A percentile compares a stretch with the other conserved stretches of the same genome.
These are phyloP conservation scores for Drosophila dunni DNA, from an alignment of 1,140 invertebrate genomes.

Conservation along the genomic window DNA sequence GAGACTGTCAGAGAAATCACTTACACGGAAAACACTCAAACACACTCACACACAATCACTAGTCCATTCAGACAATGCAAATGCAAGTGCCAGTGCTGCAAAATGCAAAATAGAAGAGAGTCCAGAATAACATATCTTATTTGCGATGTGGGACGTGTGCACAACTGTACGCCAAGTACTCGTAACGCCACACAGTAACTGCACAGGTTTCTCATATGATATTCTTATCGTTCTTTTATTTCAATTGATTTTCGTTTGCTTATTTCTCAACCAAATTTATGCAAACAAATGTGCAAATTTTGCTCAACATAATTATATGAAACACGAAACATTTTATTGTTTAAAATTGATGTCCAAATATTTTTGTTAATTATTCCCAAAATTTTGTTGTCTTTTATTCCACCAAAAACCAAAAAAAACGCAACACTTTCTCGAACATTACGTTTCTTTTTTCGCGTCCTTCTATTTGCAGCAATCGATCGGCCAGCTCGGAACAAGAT, in stretches of 20 bases:
- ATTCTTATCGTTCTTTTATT: neutral
- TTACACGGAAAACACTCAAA: slow-evolving; percentile 13
- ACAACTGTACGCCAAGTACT: slow-evolving; percentile 40
- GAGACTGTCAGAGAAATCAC: slow-evolving; percentile 5
- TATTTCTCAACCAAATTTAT: slow-evolving; percentile 19
- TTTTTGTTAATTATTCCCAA: slow-evolving; percentile 30
- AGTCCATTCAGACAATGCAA: slow-evolving; percentile 19
- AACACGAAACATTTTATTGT: slow-evolving; percentile 30
- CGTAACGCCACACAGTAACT: slow-evolving; percentile 36
- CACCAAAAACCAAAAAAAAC: slow-evolving; percentile 26
- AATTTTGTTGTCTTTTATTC: slow-evolving; percentile 10
- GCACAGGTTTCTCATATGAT: slow-evolving; percentile 49
- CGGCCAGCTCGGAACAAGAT: slow-evolving; percentile 86
- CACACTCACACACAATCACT: neutral
- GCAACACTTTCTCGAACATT: slow-evolving; percentile 44
- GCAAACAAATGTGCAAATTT: slow-evolving; percentile 11
- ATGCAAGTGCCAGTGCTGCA: neutral
- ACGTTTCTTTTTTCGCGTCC: slow-evolving; percentile 55
- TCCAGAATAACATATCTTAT: slow-evolving; percentile 29
- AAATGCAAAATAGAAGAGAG: slow-evolving; percentile 12
- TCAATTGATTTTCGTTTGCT: slow-evolving; percentile 38
- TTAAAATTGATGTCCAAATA: slow-evolving; percentile 28
- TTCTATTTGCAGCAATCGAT: slow-evolving; percentile 85
- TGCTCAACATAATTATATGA: slow-evolving; percentile 17
- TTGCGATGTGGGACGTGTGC: slow-evolving; percentile 39